Base-by-base conservation (phyloP, 1,140 invertebrate genomes). In the Leptinotarsa texana region DNA sequence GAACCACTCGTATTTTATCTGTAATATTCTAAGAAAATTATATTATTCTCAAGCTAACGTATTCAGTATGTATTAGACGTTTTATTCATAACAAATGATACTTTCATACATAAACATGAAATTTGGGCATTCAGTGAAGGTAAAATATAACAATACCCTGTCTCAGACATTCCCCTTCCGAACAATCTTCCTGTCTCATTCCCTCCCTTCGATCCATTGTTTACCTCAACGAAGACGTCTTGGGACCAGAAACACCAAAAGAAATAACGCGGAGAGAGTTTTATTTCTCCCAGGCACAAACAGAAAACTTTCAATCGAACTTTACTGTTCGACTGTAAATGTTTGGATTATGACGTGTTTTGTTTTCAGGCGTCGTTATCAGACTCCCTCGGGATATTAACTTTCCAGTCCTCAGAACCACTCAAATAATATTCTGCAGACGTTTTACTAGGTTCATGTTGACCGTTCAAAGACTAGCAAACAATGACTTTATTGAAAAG, bases 221-320 rank as follows among this genome's bases (percentile, higher is more conserved):
- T 57, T 57, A 57, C 51, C n/a, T 57, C 51, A 18, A 18, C 51
- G 51, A 57, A 57, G 51, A 17, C 51, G 51, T 17, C n/a, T 15
- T 57, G 51, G 51, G 51, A 18, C 51, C 51, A 57, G 51, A 17
- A 57, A 57, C 51, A 57, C n/a, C 51, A 18, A 57, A 17, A 65
- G 63, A 65, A 65, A 65, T 18, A 15, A 22, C 21, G 63, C 15
- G 17, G 13, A 65, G 27, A 13, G 27, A 65, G 17, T 65, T 65
- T 22, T 21, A 65, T 65, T 65, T 24, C 27, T 65, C 15, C 63
- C 27, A 65, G 21, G 15, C 51, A 75, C 77, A 78, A 74, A 67
- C 75, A 74, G 77, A 76, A 81, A 82, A 82, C 75, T 82, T 82
- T 81, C 78, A 81, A 82, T 80, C 79, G 79, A 82, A 78, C 77